Base-by-base conservation (phyloP, 1,140 invertebrate species). In the Drosophila ohnishii region DNA sequence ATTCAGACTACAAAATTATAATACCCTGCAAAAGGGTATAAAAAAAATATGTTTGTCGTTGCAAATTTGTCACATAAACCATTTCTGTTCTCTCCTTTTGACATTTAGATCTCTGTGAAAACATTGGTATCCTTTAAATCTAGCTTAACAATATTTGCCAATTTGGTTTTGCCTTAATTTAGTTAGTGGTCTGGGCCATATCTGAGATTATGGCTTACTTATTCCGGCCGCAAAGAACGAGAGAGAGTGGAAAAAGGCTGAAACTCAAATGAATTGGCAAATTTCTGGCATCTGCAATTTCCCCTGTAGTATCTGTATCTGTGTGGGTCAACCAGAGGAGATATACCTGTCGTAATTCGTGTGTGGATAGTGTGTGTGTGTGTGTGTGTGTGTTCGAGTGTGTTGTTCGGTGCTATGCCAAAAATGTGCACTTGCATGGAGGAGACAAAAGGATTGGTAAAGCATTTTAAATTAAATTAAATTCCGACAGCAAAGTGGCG, bases 391-490 rank as follows among this genome's bases (percentile, higher is more conserved):
- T 45, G 44, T 42, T 51, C 32, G 45, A 55, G 56, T 42, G 53
- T 42, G 30, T 59, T 62, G 59, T 63, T 14, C 32, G 14, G 45
- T 66, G 78, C 65, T 48, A 73, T 80, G 55, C 67, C 67, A 80
- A 81, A 76, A 76, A 80, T 80, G 53, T 80, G 65, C 51, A 79
- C 51, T 64, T 80, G 71, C 71, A 57, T 66, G 51, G 32, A 56
- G n/a, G 58, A 32, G 32, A 34, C 58, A 63, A 51, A 48, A 42
- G 42, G 67, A 72, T 51, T 40, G 35, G 30, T 30, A 62, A 37
- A 74, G 48, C 50, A 34, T 75, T 81, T 81, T 69, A 81, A 81
- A 81, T 81, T 66, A 77, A 82, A 82, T 82, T 63, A 81, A 82
- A 82, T 81, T 80, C 79, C 69, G 45, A 60, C 53, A 70, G 62